Evolutionary conservation across 2,113 vertebrate species (phyloP).

Genomic region (Hipposideros armiger): DNA sequence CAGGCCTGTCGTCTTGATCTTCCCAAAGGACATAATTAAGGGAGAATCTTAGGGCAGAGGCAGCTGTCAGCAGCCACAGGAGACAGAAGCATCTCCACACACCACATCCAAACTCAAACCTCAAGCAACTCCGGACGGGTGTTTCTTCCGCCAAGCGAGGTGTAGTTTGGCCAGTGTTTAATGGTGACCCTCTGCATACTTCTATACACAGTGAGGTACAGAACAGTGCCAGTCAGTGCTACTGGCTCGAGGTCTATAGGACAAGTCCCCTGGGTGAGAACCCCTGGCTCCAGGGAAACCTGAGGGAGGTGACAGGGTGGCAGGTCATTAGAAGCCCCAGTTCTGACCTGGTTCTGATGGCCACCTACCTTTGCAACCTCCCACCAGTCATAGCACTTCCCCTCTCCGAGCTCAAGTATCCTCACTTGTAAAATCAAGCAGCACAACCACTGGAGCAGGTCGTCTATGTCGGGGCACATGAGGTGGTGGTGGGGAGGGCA

Average conservation of each 20-base stretch:
- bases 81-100: neutral
- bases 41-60: conserved; percentile 61
- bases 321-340: neutral
- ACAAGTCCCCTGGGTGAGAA: neutral
- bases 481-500: too few species aligned
- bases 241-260: neutral
- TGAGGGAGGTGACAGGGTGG: neutral
- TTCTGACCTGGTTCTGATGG: neutral
- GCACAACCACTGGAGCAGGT: neutral
- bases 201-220: fast-evolving
- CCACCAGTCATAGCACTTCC: neutral
- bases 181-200: neutral
- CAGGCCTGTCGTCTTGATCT: conserved; percentile 60
- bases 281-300: neutral
- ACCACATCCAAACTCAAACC: neutral
- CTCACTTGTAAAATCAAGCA: neutral
- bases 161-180: neutral
- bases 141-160: neutral
- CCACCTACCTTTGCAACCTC: neutral
- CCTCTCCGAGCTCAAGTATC: neutral
- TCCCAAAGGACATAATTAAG: conserved; percentile 65
- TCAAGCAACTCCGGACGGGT: neutral
- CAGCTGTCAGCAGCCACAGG: conserved; percentile 31
- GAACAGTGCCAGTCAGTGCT: fast-evolving
- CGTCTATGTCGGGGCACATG: too few species aligned